phyloP scores from a whole-genome alignment of 2,888 invertebrate species.

The Colletes collaris region DNA sequence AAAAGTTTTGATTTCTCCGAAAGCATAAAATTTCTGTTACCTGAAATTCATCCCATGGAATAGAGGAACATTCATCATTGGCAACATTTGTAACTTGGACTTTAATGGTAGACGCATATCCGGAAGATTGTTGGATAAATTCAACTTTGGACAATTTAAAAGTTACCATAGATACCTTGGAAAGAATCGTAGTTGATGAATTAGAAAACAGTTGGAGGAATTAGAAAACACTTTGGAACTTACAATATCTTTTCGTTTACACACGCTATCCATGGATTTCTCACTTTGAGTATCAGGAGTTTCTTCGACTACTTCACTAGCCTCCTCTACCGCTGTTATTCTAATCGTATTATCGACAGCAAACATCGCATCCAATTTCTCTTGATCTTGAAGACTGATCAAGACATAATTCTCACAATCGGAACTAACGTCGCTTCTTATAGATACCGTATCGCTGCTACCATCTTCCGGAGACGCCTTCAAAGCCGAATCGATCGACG shows the following conservation, averaged over 20 bases:
- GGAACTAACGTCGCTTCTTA: conserved; percentile 92
- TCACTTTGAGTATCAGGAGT: conserved; percentile 92
- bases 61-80: conserved; percentile 93
- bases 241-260: conserved; percentile 91
- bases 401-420: conserved; percentile 95
- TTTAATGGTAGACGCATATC: conserved; percentile 87
- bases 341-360: conserved; percentile 76
- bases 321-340: conserved; percentile 88
- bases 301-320: conserved; percentile 93
- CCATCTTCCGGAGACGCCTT: conserved; percentile 89
- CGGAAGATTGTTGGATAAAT: conserved; percentile 88
- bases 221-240: conserved; percentile 61
- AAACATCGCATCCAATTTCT: conserved; percentile 85
- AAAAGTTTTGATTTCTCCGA: conserved; percentile 24
- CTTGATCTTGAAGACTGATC: conserved; percentile 87
- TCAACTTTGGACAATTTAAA: conserved; percentile 91
- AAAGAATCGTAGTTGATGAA: conserved; percentile 22
- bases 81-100: conserved; percentile 89
- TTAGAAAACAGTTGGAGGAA: neutral
- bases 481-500: conserved; percentile 92
- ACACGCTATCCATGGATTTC: conserved; percentile 91
- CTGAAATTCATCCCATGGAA: conserved; percentile 98
- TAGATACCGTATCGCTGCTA: conserved; percentile 89
- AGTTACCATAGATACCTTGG: conserved; percentile 84
- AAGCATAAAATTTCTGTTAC: conserved; percentile 83